A percentile compares a stretch with the other conserved stretches of the same genome.
These are phyloP conservation scores for Gobiocypris rarus DNA, from an alignment of 2,113 vertebrate species.

Conservation along the genomic window DNA sequence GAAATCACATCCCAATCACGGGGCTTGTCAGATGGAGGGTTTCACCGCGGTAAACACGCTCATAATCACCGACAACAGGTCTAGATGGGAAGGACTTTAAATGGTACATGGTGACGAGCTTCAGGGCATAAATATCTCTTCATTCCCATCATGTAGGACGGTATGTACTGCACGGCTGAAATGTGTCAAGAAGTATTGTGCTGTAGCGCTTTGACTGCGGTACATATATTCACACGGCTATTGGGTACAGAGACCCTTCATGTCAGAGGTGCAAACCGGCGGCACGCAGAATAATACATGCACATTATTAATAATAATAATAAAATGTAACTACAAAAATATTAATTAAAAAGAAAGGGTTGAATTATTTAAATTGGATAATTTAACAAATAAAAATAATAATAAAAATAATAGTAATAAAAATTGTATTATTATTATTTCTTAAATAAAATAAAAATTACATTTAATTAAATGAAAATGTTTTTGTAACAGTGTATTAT, in stretches of 20 bases:
- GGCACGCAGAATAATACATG: background rate
- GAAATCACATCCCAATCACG: conserved; percentile 18
- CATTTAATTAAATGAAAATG: too few relatives aligned
- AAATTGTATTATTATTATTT: too few relatives aligned
- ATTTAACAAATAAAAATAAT: too few relatives aligned
- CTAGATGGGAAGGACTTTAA: background rate
- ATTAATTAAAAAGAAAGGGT: background rate
- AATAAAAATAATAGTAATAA: too few relatives aligned
- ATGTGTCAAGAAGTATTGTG: background rate
- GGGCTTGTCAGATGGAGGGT: conserved; percentile 6
- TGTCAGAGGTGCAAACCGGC: background rate
- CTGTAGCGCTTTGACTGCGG: background rate
- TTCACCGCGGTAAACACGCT: background rate
- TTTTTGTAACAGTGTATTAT: too few relatives aligned
- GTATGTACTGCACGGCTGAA: background rate
- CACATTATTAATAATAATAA: background rate
- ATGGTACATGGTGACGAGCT: conserved; percentile 5
- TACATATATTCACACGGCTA: background rate
- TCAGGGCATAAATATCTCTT: background rate
- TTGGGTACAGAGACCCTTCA: background rate
- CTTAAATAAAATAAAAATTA: too few relatives aligned
- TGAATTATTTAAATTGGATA: background rate
- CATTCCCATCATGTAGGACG: background rate
- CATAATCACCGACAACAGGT: background rate
- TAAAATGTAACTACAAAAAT: background rate